Base-by-base conservation (phyloP, 1,140 invertebrate genomes). In the Anastrepha ludens region DNA sequence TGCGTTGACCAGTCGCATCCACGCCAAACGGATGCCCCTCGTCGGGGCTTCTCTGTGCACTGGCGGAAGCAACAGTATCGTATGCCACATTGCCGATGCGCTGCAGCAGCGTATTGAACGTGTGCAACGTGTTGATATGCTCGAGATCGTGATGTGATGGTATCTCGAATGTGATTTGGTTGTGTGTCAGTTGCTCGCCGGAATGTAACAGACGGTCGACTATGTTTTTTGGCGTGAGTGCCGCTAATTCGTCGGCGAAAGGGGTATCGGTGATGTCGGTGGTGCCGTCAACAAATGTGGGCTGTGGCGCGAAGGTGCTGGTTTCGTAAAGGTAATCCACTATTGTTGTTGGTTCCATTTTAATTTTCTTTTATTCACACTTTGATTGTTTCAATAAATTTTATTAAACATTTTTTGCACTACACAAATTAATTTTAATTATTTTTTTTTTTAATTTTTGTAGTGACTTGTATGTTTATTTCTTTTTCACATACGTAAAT, bases 91-190 rank as follows among this genome's bases (percentile, higher is more conserved):
- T 92, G 88, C 91, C 91, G 7, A 92, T 91, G 15, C 91, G 88
- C 87, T 92, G 90, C 59, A 93, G 87, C 87, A 93, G 86, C 4
- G 89, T 89, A 41, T 92, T 93, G 86, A 93, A 93, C 59, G 90
- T 91, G 81, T 93, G 89, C 86, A 93, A 88, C 15, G 90, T 90
- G 67, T 93, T 90, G 60, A 93, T 93, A 89, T 91, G 92, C 13
- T 91, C 90, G 88, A 93, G 87, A 88, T 93, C 92, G 88, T 90
- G 91, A 74, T 90, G 89, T 17, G 89, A 90, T 89, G 92, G 92
- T 78, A 93, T 93, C 88, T 93, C 92, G 88, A 93, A 93, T 70
- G 92, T 93, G 89, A 93, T 93, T 90, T 91, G 91, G 55, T 92
- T 92, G 86, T 92, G 90, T 67, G 74, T 47, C 44, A 60, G 44